Evolutionary conservation across 2,888 invertebrate species (phyloP), one percentile per base, ranked within the genome.

Genomic region (Drosophila pullipes): DNA sequence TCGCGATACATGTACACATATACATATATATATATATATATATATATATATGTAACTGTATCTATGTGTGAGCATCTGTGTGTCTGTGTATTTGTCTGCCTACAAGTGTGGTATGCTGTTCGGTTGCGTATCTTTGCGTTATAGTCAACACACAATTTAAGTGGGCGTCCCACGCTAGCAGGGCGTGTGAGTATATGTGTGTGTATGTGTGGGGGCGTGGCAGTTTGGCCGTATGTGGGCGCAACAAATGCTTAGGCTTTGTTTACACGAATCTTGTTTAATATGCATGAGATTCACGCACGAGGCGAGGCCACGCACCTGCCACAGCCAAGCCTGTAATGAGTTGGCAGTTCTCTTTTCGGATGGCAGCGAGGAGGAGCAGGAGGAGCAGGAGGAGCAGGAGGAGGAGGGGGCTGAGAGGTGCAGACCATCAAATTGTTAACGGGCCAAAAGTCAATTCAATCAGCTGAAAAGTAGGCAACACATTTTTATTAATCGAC

Each of bases 231-330:
- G 35, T 30, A 61, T 52, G 52, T 28, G 61, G 53, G 39, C 9
- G 47, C 44, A 52, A 73, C 73, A 78, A 78, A 70, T 60, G 81
- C 86, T 77, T 72, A 67, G 69, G 70, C 75, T 50, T 83, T 83
- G 86, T 83, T 85, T 80, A 77, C 83, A 81, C 76, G 77, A 86
- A 78, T 63, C 81, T 71, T 69, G 86, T 86, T 83, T 78, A 74
- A 83, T 86, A 86, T 83, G 83, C 87, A 83, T 81, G 87, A 81
- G 79, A 81, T 69, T 64, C 73, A 67, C 69, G 72, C 81, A 76
- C 69, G 16, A 9, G 16, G 47, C 66, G 44, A 69, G 80, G 70
- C 67, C 62, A 68, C 81, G 57, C 78, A 71, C 67, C 65, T 71
- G 75, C 60, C 69, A 58, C 28, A 50, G 59, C n/a, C 44, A 63